Evolutionary conservation across 2,888 invertebrate genomes (phyloP), one percentile per base, ranked within the genome.

Genomic region (Dromius quadrimaculatus): DNA sequence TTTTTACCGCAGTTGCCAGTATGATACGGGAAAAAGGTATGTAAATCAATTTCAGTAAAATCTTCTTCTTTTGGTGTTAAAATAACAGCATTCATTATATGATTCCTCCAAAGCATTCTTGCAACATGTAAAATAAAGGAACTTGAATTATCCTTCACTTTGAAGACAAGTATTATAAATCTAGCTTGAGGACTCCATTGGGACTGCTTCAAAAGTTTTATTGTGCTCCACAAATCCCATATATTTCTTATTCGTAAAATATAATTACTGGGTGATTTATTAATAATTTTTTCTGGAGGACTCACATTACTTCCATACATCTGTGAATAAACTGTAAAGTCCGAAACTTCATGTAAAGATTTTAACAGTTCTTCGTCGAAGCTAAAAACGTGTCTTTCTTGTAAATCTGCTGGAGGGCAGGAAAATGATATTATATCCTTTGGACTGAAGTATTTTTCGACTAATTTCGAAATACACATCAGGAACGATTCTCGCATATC

Each of bases 1-100:
- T 43, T 59, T n/a, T 57, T 23, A 1, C 69, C 69, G n/a, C 69
- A 69, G 22, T 45, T 59, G 4, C 59, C 45, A 5, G 9, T 1
- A 5, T 32, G 5, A 28, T 43, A 69, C 11, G 69, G 69, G n/a
- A 45, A 69, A 59, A 59, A 69, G 5, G 69, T 69, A 19, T 69
- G 34, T 4, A 69, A 43, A 45, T 69, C 69, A 9, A 69, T 41
- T 4, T 28, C 6, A 8, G 32, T 6, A 19, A 9, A n/a, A 8
- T 59, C 45, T 5, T 41, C 17, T 8, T 32, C 1, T 59, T 15
- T 41, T 15, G 69, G 69, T 20, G 61, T 59, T 8, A 69, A 59
- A 13, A 69, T 43, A 8, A 61, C n/a, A 9, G 59, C 45, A n/a
- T 69, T 59, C 13, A 69, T 5, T 13, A 61, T 22, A 22, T 69